phyloP scores from a whole-genome alignment of 2,888 invertebrate species.

The Synergus gifuensis region DNA sequence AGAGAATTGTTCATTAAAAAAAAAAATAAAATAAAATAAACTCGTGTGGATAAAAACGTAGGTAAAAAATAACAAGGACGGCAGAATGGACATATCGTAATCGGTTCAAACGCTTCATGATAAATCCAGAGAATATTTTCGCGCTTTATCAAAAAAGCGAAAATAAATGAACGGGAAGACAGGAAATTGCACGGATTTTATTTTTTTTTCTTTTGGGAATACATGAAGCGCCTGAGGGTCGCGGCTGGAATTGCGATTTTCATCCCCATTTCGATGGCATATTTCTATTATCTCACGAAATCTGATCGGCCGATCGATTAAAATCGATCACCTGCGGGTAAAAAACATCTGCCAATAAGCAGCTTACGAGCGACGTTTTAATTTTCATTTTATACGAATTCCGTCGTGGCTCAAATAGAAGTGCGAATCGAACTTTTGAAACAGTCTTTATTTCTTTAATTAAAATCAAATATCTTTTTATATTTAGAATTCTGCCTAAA shows the following conservation, averaged over 20 bases:
- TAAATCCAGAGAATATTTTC: conserved; percentile 4
- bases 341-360: not conserved
- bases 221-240: not conserved
- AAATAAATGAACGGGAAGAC: not conserved
- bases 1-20: not conserved
- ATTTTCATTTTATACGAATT: not conserved
- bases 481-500: no score
- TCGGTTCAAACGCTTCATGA: conserved; percentile 1
- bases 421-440: not conserved
- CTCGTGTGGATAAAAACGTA: not conserved
- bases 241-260: conserved; percentile 21
- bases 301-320: conserved; percentile 1
- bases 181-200: conserved; percentile 13
- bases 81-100: not conserved
- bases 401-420: not conserved
- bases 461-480: not conserved
- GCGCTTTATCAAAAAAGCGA: conserved; percentile 13
- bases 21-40: not conserved
- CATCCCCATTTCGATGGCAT: not conserved
- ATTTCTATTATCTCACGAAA: conserved; percentile 29
- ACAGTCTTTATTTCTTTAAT: no score
- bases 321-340: not conserved
- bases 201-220: conserved; percentile 6
- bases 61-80: not conserved
- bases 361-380: conserved; percentile 14